Percentiles rank a stretch among this genome's conserved stretches.
These are phyloP conservation scores for Odobenus rosmarus DNA, from an alignment of 2,113 vertebrate genomes.

Conservation along the genomic window DNA sequence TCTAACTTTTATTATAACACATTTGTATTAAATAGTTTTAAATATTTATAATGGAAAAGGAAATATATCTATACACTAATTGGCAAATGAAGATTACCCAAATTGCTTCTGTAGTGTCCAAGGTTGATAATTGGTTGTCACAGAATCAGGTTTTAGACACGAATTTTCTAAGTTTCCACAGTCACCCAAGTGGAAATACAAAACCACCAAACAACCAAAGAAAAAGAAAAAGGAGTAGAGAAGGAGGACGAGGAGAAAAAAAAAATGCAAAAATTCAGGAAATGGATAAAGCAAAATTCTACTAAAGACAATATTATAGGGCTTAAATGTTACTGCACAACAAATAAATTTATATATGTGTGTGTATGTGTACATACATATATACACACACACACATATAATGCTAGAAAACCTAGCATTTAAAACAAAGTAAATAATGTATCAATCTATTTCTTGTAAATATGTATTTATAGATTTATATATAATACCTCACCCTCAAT, in stretches of 20 bases:
- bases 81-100: background rate
- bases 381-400: background rate
- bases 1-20: background rate
- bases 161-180: background rate
- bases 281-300: background rate
- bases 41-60: background rate
- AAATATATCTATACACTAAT: background rate
- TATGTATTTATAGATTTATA: background rate
- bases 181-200: background rate
- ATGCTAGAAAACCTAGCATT: background rate
- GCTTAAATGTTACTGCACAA: background rate
- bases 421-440: background rate
- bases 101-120: background rate
- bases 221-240: background rate
- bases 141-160: background rate
- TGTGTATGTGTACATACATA: background rate
- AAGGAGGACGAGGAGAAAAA: background rate
- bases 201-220: background rate
- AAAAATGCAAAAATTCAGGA: background rate
- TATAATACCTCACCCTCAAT: background rate
- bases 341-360: background rate
- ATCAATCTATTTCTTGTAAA: background rate
- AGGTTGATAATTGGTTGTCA: background rate
- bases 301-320: background rate
- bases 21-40: background rate